Evolutionary conservation across 2,797 vertebrate species (phyloP).

Genomic region (Gallinago nigripennis): DNA sequence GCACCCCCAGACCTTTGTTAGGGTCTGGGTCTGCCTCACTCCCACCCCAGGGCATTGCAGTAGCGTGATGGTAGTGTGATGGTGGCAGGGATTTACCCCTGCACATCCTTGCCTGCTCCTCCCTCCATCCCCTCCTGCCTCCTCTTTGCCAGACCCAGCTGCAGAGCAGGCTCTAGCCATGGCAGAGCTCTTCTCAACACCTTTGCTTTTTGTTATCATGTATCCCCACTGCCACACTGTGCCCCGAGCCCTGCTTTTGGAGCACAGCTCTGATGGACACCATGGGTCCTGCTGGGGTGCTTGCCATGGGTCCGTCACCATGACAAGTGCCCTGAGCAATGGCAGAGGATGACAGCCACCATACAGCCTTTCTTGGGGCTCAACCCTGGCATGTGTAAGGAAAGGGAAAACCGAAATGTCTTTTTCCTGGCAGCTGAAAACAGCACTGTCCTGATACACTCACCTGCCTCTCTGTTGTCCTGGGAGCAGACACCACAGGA

Average conservation of each 20-base stretch:
- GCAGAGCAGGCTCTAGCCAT: neutral
- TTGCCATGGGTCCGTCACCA: neutral
- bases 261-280: neutral
- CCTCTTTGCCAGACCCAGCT: neutral
- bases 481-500: neutral
- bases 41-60: neutral
- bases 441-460: neutral
- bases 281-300: neutral
- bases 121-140: neutral
- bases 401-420: neutral
- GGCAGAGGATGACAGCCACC: neutral
- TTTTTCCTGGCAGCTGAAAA: neutral
- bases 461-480: neutral
- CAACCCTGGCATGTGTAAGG: fast-evolving
- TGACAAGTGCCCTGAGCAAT: fast-evolving
- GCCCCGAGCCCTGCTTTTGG: neutral
- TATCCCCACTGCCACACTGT: fast-evolving
- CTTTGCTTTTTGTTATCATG: fast-evolving
- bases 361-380: neutral
- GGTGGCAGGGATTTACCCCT: neutral
- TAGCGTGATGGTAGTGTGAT: fast-evolving
- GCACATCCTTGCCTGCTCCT: neutral
- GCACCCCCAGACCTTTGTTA: neutral
- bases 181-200: neutral
- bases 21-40: neutral